Percentiles rank a stretch among this genome's conserved stretches.
These are phyloP conservation scores for Chrysolina americana DNA, from an alignment of 2,888 invertebrate species.

Conservation along the genomic window DNA sequence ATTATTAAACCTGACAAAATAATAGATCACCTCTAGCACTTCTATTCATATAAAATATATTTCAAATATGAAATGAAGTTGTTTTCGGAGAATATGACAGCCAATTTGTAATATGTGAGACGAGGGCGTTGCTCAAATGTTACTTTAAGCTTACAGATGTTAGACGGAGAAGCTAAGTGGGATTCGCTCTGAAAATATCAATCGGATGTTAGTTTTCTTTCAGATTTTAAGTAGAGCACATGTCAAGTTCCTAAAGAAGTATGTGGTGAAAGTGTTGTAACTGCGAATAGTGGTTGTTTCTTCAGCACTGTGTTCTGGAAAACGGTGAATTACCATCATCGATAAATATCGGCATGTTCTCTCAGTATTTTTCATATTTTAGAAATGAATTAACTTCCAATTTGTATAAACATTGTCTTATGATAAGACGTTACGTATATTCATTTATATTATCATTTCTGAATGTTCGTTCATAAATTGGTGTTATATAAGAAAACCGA, in stretches of 20 bases:
- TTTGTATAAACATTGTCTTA: neutral
- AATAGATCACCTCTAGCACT: constrained; percentile 18
- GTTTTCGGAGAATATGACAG: constrained; percentile 40
- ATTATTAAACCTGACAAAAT: constrained; percentile 31
- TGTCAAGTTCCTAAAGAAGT: constrained; percentile 24
- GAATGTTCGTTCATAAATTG: too few species aligned
- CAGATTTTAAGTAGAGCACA: constrained; percentile 42
- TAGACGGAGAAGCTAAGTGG: constrained; percentile 40
- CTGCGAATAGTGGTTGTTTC: neutral
- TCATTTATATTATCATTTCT: too few species aligned
- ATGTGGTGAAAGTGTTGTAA: constrained; percentile 7
- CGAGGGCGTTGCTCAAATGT: constrained; percentile 41
- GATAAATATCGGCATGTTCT: neutral
- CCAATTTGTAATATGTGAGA: constrained; percentile 41
- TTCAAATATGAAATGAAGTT: constrained; percentile 34
- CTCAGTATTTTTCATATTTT: neutral
- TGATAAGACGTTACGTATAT: too few species aligned
- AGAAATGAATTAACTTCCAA: neutral
- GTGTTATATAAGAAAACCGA: too few species aligned
- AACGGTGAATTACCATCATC: constrained; percentile 1
- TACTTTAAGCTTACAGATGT: constrained; percentile 36
- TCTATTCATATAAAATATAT: constrained; percentile 35
- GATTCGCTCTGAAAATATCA: constrained; percentile 42
- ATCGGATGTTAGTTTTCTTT: constrained; percentile 46
- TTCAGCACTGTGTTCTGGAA: neutral